These are phyloP conservation scores for Nesoenas mayeri DNA, from an alignment of 2,113 vertebrate species.

Conservation along the genomic window DNA sequence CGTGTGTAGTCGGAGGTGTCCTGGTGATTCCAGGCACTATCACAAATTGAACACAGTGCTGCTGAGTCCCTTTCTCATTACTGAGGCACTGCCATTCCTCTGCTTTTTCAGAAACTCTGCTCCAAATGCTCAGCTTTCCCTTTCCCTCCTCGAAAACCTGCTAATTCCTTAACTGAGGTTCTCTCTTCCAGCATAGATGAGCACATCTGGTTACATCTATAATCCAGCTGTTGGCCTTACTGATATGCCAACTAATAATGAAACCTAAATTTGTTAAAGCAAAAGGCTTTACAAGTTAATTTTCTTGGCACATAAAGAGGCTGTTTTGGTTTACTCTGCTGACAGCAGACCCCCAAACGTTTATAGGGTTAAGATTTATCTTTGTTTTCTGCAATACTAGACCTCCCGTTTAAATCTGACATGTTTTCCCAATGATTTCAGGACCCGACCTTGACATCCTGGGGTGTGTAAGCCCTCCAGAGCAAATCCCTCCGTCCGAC, in stretches of 20 bases:
- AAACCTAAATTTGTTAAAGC: not conserved
- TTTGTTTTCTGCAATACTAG: not conserved
- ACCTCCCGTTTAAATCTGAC: not conserved
- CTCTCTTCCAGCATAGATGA: not conserved
- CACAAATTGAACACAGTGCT: accelerated
- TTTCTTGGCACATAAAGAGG: not conserved
- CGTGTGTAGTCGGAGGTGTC: accelerated
- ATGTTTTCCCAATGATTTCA: not conserved
- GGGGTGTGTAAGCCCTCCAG: slow-evolving; percentile 75
- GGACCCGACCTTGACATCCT: slow-evolving; percentile 69
- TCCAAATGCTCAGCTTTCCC: accelerated
- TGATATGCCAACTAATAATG: not conserved
- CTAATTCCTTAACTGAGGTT: accelerated
- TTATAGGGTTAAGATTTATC: not conserved
- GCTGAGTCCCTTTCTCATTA: not conserved
- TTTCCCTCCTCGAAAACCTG: not conserved
- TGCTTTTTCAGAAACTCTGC: not conserved
- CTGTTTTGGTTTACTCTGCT: not conserved
- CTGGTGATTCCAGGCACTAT: not conserved
- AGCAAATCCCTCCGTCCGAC: slow-evolving; percentile 28
- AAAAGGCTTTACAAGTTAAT: not conserved
- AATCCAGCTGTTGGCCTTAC: not conserved
- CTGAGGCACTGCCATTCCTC: not conserved
- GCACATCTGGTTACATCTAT: not conserved
- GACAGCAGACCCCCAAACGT: not conserved